Evolutionary conservation across 2,888 invertebrate genomes (phyloP).

Genomic region (Drosophila putrida): DNA sequence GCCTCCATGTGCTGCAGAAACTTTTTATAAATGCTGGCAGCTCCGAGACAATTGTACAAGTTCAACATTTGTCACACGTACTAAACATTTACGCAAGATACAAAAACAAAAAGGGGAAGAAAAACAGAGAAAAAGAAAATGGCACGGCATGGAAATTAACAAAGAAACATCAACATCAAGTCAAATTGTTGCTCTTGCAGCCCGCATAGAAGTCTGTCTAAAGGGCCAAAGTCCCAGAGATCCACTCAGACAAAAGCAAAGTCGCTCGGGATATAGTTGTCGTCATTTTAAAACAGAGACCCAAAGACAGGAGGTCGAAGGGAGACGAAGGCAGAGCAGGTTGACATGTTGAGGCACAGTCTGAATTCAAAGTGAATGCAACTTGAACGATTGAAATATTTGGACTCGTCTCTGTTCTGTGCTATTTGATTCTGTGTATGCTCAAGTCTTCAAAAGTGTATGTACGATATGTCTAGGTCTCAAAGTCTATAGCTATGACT

Average conservation of each 20-base stretch:
- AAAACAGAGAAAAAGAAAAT: conserved; percentile 29
- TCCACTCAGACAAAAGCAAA: conserved; percentile 54
- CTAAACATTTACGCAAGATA: conserved; percentile 52
- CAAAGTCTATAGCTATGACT: conserved; percentile 62
- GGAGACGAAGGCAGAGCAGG: conserved; percentile 12
- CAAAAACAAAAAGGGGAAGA: conserved; percentile 15
- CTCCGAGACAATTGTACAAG: conserved; percentile 71
- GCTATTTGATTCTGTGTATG: conserved; percentile 72
- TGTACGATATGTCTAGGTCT: conserved; percentile 45
- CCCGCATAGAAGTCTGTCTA: conserved; percentile 45
- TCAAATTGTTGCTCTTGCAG: conserved; percentile 61
- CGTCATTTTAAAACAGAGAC: conserved; percentile 67
- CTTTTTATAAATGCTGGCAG: conserved; percentile 59
- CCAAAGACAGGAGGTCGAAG: conserved; percentile 35
- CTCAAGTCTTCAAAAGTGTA: conserved; percentile 44
- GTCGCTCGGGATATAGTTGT: conserved; percentile 70
- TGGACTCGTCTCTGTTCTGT: conserved; percentile 53
- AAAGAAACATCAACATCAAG: conserved; percentile 79
- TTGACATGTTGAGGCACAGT: conserved; percentile 48
- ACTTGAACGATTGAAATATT: conserved; percentile 66
- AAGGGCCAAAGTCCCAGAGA: conserved; percentile 23
- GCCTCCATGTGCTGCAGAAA: conserved; percentile 32
- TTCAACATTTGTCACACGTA: conserved; percentile 77
- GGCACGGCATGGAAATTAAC: conserved; percentile 69
- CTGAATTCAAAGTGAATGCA: conserved; percentile 62